phyloP scores from a whole-genome alignment of 2,797 vertebrate species.

The Alauda arvensis region DNA sequence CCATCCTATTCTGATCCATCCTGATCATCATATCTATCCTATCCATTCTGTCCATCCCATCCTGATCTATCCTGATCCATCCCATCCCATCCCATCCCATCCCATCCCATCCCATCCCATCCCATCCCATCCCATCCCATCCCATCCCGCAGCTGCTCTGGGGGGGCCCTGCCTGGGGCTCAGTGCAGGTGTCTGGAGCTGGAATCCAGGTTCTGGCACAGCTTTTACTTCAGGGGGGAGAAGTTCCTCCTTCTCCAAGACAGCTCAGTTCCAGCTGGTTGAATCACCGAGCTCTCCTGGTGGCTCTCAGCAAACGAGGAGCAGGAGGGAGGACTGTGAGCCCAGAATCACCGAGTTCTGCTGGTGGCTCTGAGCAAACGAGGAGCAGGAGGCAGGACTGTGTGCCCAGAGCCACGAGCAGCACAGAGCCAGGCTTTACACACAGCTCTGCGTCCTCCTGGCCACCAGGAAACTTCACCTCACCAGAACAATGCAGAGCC shows the following conservation, averaged over 20 bases:
- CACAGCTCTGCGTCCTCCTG: neutral
- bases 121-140: neutral
- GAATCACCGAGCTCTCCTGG: neutral
- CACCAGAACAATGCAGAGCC: slow-evolving; percentile 21
- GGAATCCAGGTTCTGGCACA: neutral
- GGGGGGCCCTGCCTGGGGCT: neutral
- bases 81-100: too few species aligned
- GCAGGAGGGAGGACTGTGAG: neutral
- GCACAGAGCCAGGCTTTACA: neutral
- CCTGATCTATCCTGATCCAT: neutral
- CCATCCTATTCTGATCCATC: neutral
- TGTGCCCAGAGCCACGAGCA: neutral
- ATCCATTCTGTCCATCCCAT: too few species aligned
- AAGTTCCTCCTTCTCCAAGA: neutral
- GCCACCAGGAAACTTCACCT: slow-evolving; percentile 5
- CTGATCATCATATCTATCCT: neutral
- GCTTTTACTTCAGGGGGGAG: neutral
- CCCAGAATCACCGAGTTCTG: neutral
- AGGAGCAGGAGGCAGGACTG: neutral
- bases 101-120: neutral
- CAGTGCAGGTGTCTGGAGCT: neutral
- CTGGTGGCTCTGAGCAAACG: too few species aligned
- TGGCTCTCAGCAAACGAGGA: too few species aligned
- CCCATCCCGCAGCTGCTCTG: neutral
- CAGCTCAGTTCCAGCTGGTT: neutral